Conservation (phyloP, 1,140 invertebrate species). For the Papilio helenus region DNA sequence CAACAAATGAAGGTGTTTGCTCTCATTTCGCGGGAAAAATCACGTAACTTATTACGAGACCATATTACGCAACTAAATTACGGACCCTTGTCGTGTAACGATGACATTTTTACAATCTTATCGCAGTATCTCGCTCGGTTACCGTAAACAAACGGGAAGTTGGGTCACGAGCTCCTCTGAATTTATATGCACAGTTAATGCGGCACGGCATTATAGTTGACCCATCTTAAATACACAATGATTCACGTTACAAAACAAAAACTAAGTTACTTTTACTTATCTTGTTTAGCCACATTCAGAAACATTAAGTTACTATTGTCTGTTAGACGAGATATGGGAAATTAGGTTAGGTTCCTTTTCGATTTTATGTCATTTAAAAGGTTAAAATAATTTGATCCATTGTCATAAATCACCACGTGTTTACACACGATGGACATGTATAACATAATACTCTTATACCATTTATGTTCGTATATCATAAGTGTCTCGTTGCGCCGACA, state of each 20-base stretch:
- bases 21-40: not conserved
- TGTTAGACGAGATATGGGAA: too few species aligned
- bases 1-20: not conserved
- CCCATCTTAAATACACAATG: not conserved
- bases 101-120: slow-evolving; percentile 25
- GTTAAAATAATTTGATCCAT: too few species aligned
- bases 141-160: slow-evolving; percentile 14
- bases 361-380: too few species aligned
- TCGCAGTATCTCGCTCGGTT: slow-evolving; percentile 20
- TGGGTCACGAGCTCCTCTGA: not conserved
- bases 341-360: too few species aligned
- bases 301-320: too few species aligned
- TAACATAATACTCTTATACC: not conserved
- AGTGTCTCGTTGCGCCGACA: not conserved
- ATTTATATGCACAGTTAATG: not conserved
- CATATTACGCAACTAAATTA: not conserved
- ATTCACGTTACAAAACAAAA: not conserved
- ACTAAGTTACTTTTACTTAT: too few species aligned
- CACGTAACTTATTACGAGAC: not conserved
- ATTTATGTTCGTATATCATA: not conserved
- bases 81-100: slow-evolving; percentile 16
- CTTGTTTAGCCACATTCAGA: too few species aligned
- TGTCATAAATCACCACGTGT: not conserved
- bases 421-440: not conserved
- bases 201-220: not conserved